Conservation (phyloP, 2,888 invertebrate genomes). For the Griposia aprilina region DNA sequence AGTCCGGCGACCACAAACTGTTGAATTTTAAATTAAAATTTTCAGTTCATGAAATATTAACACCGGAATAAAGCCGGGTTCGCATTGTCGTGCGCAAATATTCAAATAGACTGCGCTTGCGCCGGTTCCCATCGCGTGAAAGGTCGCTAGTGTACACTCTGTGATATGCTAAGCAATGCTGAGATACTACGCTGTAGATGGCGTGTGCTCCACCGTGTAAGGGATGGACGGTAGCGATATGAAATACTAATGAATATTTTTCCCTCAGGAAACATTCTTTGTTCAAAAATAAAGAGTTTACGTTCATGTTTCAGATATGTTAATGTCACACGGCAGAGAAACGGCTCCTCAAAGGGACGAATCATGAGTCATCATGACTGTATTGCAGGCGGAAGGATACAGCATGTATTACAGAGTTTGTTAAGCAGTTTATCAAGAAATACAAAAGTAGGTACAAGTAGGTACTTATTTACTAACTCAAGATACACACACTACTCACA, state of each 20-base stretch:
- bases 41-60: constrained; percentile 87
- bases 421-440: background rate
- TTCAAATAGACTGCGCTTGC: constrained; percentile 83
- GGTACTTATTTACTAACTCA: background rate
- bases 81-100: constrained; percentile 76
- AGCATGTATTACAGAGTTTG: background rate
- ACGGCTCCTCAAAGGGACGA: background rate
- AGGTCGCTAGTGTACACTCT: constrained; percentile 81
- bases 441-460: background rate
- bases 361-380: background rate
- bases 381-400: background rate
- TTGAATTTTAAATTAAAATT: constrained; percentile 83
- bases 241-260: background rate
- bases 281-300: background rate
- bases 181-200: constrained; percentile 73
- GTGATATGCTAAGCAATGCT: constrained; percentile 81
- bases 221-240: constrained; percentile 60
- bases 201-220: constrained; percentile 65
- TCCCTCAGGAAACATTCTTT: background rate
- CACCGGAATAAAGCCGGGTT: constrained; percentile 75
- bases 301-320: background rate
- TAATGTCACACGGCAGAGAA: background rate
- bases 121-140: constrained; percentile 75
- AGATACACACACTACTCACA: too few relatives aligned
- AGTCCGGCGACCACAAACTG: constrained; percentile 63